phyloP scores from a whole-genome alignment of 2,113 vertebrate genomes.

The Myiopsitta monachus region DNA sequence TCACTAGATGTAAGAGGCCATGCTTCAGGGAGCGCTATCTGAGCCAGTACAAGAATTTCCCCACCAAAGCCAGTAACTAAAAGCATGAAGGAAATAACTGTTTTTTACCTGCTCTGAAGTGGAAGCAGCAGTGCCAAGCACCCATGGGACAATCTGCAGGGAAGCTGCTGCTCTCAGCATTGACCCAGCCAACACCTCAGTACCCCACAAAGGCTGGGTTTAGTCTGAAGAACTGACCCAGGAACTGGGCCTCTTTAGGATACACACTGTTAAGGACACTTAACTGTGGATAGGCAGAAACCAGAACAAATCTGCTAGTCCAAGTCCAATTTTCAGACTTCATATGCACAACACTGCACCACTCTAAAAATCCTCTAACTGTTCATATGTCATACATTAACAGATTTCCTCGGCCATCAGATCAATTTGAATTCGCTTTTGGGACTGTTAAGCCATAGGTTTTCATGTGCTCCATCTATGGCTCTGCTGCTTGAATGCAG shows the following conservation, averaged over 20 bases:
- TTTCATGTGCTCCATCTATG: not conserved
- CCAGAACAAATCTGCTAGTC: fast-evolving
- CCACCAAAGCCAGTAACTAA: not conserved
- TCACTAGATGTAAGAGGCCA: not conserved
- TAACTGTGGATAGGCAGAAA: not conserved
- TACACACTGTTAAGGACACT: fast-evolving
- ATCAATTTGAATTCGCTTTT: not conserved
- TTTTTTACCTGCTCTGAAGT: not conserved
- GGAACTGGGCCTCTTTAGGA: not conserved
- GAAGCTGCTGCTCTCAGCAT: not conserved
- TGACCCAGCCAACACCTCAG: not conserved
- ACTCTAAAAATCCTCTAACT: not conserved
- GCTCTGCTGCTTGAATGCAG: not conserved
- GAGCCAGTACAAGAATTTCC: not conserved
- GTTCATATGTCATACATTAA: not conserved
- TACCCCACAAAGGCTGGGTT: not conserved
- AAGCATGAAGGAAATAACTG: not conserved
- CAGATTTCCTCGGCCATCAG: not conserved
- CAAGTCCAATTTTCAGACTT: not conserved
- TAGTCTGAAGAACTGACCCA: not conserved
- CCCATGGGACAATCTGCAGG: fast-evolving
- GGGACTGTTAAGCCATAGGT: not conserved
- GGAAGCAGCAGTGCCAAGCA: not conserved
- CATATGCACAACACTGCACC: not conserved
- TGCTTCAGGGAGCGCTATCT: not conserved